phyloP scores from a whole-genome alignment of 2,888 invertebrate genomes.

The Xanthorhoe spadicearia region DNA sequence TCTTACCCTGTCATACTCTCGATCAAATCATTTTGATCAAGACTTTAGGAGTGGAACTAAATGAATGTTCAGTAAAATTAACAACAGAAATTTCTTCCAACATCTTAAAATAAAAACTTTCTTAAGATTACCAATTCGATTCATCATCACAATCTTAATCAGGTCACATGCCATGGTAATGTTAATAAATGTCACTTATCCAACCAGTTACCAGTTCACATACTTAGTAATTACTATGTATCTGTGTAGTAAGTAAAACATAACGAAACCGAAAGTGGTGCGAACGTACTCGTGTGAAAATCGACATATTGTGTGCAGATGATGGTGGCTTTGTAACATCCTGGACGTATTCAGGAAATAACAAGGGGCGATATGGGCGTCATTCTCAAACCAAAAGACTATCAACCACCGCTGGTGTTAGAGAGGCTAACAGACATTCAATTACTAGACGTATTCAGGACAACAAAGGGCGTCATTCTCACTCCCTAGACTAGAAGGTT shows the following conservation, averaged over 20 bases:
- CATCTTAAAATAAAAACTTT: background rate
- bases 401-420: too few species aligned
- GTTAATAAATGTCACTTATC: slow-evolving; percentile 49
- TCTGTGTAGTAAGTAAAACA: slow-evolving; percentile 44
- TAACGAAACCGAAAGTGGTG: slow-evolving; percentile 72
- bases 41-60: background rate
- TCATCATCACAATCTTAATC: slow-evolving; percentile 15
- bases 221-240: slow-evolving; percentile 18
- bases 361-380: background rate
- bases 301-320: slow-evolving; percentile 64
- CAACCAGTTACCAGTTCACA: slow-evolving; percentile 46
- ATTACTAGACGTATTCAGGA: background rate
- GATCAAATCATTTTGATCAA: background rate
- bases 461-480: too few species aligned
- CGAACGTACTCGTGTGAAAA: slow-evolving; percentile 73
- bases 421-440: too few species aligned
- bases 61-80: background rate
- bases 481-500: too few species aligned
- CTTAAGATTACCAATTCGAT: slow-evolving; percentile 11
- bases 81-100: background rate
- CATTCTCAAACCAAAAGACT: too few species aligned
- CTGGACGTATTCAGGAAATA: slow-evolving; percentile 14
- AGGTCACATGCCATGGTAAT: slow-evolving; percentile 24
- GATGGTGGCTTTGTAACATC: slow-evolving; percentile 41
- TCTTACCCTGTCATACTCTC: slow-evolving; percentile 7